Evolutionary conservation across 2,113 vertebrate genomes (phyloP), one percentile per base, ranked within the genome.

Genomic region (Periophthalmodon schlosseri): DNA sequence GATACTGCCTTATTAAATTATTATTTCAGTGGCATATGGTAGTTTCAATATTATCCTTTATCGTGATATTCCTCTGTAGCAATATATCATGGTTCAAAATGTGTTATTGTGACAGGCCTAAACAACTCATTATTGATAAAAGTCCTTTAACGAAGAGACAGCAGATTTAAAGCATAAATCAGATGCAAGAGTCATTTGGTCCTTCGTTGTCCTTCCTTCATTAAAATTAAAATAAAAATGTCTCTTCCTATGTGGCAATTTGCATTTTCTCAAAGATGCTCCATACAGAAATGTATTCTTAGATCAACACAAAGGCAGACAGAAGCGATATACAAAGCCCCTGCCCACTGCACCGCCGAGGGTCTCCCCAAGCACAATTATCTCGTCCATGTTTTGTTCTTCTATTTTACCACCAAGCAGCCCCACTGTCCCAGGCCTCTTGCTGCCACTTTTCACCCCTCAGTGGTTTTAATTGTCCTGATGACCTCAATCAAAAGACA

Each of bases 401-500:
- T 86, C 91, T 90, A 91, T 73, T 75, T 78, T 87, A 76, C 82
- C 70, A 77, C 58, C 68, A 66, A 83, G 72, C 75, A 83, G 73
- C 75, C 49, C 69, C 36, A 71, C 79, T 75, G 79, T 78, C 83
- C 90, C 54, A 57, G 87, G 75, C 89, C 80, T 71, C 79, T 68
- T 70, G 81, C 80, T 70, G 61, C 91, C 89, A 91, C 93, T 95
- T 85, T 95, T 92, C 91, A 90, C 93, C 92, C 94, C 93, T 94
- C 84, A 80, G 84, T 90, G 84, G 87, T 92, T 95, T 91, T 96
- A 95, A 98, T 95, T 97, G 95, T 95, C 95, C 93, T 89, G 93
- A 96, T 96, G 96, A 98, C 96, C 96, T 96, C 96, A 98, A 97
- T 98, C 97, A 96, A 96, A 96, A 96, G 95, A 92, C 94, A 98